Base-by-base conservation (phyloP, 2,797 vertebrate genomes). In the Micromesistius poutassou region DNA sequence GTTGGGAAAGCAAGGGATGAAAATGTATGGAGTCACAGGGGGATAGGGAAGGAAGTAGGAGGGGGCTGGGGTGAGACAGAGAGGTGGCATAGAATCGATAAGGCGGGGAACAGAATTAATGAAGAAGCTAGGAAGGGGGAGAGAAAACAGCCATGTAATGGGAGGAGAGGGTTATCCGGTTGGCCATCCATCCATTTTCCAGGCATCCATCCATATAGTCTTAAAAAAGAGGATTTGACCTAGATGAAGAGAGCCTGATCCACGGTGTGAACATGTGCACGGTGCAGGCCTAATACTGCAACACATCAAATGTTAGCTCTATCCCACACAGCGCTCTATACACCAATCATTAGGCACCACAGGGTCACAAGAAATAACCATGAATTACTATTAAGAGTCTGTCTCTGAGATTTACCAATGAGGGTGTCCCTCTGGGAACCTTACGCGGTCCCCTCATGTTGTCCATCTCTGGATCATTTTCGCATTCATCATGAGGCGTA, bases 1-100 rank as follows among this genome's bases (percentile, higher is more conserved):
- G n/a, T 88, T 80, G 79, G 81, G 82, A 81, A 74, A 70, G 62
- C 84, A 73, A 70, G 77, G 71, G 68, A 66, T 0, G 71, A 71
- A 8, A 28, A 25, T 71, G 28, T 46, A 74, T 31, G 75, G 50
- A 7, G 73, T 30, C 28, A 71, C 68, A 71, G 22, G 30, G 55
- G 38, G 16, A 3, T 72, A 25, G 30, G 46, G 38, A 46, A 0
- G 8, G 73, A 31, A 72, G 74, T 8, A 72, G 10, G 22, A 38
- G 71, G 42, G 3, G 76, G 14, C 38, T 55, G 28, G 25, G 10
- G n/a, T 1, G 55, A 62, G 55, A 62, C 5, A 7, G 55, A 9
- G n/a, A 8, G 55, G 9, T 62, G 55, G 7, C 6, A 5, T 35
- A 30, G 25, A 40, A 76, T 42, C 75, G 30, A 71, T 40, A 71